These are phyloP conservation scores for Trachops cirrhosus DNA, from an alignment of 2,797 vertebrate species.

Conservation along the genomic window DNA sequence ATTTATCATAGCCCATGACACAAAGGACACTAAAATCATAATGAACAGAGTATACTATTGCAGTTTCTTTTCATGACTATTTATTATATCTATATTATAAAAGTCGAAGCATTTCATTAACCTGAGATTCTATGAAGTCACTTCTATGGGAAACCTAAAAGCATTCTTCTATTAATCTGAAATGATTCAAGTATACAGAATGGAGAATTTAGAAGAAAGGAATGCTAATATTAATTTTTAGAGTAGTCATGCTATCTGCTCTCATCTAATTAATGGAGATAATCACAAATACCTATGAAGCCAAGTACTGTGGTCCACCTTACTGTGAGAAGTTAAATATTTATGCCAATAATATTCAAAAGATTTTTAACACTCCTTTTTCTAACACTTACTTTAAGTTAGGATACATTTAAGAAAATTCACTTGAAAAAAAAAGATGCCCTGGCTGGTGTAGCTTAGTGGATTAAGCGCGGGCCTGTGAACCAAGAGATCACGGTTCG, in stretches of 20 bases:
- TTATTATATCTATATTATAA: background rate
- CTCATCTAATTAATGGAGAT: background rate
- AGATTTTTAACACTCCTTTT: background rate
- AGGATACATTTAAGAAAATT: background rate
- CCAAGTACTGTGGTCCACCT: background rate
- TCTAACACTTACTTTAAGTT: background rate
- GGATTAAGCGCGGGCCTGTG: too few relatives aligned
- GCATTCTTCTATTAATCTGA: background rate
- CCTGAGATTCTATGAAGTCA: background rate
- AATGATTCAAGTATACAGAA: background rate
- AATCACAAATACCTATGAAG: background rate
- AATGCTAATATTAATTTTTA: conserved; percentile 14
- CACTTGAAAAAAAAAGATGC: too few relatives aligned
- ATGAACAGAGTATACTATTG: background rate
- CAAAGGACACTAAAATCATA: background rate
- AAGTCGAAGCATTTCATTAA: background rate
- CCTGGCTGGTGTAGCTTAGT: too few relatives aligned
- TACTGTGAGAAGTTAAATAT: background rate
- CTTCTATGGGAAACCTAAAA: background rate
- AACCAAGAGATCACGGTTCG: too few relatives aligned
- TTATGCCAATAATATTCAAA: background rate
- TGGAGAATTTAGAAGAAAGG: background rate
- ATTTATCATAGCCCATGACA: background rate
- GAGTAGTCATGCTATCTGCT: background rate
- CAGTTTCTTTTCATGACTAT: background rate